Base-by-base conservation (phyloP, 2,113 vertebrate species). In the Brachyhypopomus gauderio region DNA sequence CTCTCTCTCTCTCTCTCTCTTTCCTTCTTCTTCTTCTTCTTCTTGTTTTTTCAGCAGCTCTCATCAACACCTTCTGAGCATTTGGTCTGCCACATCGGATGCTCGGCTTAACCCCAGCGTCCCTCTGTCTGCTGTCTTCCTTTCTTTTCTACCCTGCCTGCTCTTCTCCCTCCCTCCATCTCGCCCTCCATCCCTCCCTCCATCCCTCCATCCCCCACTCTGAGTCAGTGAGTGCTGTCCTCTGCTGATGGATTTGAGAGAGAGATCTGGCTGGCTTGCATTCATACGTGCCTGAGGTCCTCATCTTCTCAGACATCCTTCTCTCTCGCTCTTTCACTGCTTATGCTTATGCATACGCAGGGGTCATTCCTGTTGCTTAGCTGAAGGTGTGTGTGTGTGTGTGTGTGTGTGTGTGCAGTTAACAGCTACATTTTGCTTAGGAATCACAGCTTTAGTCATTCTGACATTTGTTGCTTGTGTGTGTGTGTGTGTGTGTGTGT, bases 241-340 rank as follows among this genome's bases (percentile, higher is more conserved):
- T 78, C 72, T 85, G 64, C 84, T 91, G 85, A 89, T 85, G 83
- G 79, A 89, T 90, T 82, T 87, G 58, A n/a, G 84, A 52, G 84
- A 52, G 14, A 87, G 87, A 88, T 88, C 78, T 83, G 77, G 85
- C 84, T 63, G 74, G 75, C 74, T 90, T 78, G 75, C 73, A 87
- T 90, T 86, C 83, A 85, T 85, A 59, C n/a, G 45, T 74, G 76
- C 59, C 58, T 48, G 62, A 12, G 75, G 48, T n/a, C 52, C 77
- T 71, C 3, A 16, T 41, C 56, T 36, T 17, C 48, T 22, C 48
- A 82, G 84, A 71, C 82, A 12, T 87, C 83, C 82, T 80, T 20
- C 3, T 41, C 67, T 36, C 66, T 27, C 71, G 12, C n/a, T 20
- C 72, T 36, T 45, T 72, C 30, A 3, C 55, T 38, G 58, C 56